Conservation (phyloP, 2,888 invertebrate species). For the Eupithecia inturbata region DNA sequence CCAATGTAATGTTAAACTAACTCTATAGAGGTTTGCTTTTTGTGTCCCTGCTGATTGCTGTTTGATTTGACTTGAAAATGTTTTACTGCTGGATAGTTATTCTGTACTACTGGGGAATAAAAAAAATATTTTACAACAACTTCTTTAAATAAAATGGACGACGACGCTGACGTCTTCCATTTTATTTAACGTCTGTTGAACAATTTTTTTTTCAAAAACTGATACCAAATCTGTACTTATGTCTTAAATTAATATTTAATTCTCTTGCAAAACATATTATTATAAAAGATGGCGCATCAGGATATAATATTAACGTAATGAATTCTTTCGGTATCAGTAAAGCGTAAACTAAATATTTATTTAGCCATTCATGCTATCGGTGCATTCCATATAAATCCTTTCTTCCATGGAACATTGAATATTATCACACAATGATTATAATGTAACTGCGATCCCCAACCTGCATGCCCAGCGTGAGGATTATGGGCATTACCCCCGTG, state of each 20-base stretch:
- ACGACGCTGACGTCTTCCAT: no score
- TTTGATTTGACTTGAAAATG: no score
- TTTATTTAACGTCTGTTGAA: background rate
- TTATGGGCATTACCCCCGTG: no score
- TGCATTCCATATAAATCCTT: conserved; percentile 56
- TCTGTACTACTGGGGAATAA: no score
- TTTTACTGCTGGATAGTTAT: no score
- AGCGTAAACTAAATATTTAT: conserved; percentile 32
- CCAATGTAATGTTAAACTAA: conserved; percentile 7
- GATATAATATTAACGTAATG: conserved; percentile 19
- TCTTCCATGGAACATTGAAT: conserved; percentile 27
- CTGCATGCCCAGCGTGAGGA: no score
- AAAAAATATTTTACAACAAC: no score
- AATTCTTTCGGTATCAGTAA: conserved; percentile 14
- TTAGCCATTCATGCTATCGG: conserved; percentile 48
- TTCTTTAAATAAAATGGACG: no score
- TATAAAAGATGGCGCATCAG: conserved; percentile 8
- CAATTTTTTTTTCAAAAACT: background rate
- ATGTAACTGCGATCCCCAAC: no score
- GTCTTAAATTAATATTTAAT: background rate
- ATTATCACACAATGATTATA: background rate
- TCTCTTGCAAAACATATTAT: background rate
- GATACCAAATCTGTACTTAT: background rate
- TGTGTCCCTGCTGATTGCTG: no score
- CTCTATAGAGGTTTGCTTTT: background rate